Conservation (phyloP, 2,113 vertebrate species). For the Forbesichthys agassizii region DNA sequence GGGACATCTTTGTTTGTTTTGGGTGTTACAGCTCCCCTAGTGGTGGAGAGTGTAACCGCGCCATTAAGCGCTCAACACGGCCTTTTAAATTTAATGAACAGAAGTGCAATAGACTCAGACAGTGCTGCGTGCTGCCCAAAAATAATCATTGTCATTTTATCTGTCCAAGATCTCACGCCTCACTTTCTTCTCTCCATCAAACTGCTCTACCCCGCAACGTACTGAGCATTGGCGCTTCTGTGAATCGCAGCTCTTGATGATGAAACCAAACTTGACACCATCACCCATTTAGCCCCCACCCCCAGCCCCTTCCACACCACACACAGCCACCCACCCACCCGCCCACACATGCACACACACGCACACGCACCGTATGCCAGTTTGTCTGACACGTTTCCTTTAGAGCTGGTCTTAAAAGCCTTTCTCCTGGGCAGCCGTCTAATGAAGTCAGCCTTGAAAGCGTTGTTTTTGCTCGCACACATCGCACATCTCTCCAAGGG, state of each 20-base stretch:
- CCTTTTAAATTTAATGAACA: not conserved
- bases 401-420: slow-evolving; percentile 61
- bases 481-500: slow-evolving; percentile 44
- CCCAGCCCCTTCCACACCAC: not conserved
- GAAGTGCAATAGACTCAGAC: not conserved
- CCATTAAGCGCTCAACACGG: not conserved
- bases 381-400: slow-evolving; percentile 56
- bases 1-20: slow-evolving; percentile 15
- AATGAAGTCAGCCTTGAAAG: slow-evolving; percentile 70
- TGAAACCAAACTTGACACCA: slow-evolving; percentile 55
- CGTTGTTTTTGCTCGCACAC: slow-evolving; percentile 62
- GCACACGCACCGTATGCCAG: slow-evolving; percentile 43
- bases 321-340: not conserved
- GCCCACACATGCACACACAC: slow-evolving; percentile 10
- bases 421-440: slow-evolving; percentile 58
- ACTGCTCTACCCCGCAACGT: slow-evolving; percentile 12
- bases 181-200: not conserved
- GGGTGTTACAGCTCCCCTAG: slow-evolving; percentile 28
- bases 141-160: no score
- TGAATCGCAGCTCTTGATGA: slow-evolving; percentile 41
- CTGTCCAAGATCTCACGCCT: not conserved
- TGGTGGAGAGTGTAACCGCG: slow-evolving; percentile 13
- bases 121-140: no score
- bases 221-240: slow-evolving; percentile 17
- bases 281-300: slow-evolving; percentile 15